These are phyloP conservation scores for Escarpia spicata DNA, from an alignment of 2,888 invertebrate species.

Conservation along the genomic window DNA sequence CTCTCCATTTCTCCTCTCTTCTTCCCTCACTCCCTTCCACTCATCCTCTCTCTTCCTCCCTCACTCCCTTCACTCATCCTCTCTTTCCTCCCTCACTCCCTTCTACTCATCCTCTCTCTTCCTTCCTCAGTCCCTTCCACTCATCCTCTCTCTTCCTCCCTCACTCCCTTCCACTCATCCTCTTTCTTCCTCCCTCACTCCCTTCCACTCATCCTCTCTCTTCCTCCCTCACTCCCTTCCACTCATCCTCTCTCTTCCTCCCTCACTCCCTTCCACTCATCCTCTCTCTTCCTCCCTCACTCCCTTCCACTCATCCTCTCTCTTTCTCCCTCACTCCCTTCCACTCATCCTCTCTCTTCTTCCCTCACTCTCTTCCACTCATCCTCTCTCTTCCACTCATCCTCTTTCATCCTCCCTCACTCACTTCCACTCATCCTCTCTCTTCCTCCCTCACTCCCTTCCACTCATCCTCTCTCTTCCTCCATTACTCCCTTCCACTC, in stretches of 20 bases:
- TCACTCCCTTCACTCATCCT: too few relatives aligned
- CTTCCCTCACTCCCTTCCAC: background rate
- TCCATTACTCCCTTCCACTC: background rate
- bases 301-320: too few relatives aligned
- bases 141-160: background rate
- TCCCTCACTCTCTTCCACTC: slow-evolving; percentile 32
- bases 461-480: background rate
- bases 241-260: too few relatives aligned
- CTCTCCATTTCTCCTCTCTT: background rate
- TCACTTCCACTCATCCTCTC: too few relatives aligned
- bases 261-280: too few relatives aligned
- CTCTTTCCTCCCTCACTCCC: too few relatives aligned
- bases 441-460: slow-evolving; percentile 7
- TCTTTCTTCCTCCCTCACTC: background rate
- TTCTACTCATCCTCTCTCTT: too few relatives aligned
- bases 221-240: background rate
- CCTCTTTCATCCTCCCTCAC: background rate
- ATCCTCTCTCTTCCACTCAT: slow-evolving; percentile 7
- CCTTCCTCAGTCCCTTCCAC: background rate
- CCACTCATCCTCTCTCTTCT: background rate
- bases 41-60: too few relatives aligned
- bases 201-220: background rate
- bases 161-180: background rate
- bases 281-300: too few relatives aligned
- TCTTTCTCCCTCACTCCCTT: slow-evolving; percentile 48